A percentile compares a stretch with the other conserved stretches of the same genome.
Conservation (phyloP, 2,888 invertebrate species). For the Baronia brevicornis region DNA sequence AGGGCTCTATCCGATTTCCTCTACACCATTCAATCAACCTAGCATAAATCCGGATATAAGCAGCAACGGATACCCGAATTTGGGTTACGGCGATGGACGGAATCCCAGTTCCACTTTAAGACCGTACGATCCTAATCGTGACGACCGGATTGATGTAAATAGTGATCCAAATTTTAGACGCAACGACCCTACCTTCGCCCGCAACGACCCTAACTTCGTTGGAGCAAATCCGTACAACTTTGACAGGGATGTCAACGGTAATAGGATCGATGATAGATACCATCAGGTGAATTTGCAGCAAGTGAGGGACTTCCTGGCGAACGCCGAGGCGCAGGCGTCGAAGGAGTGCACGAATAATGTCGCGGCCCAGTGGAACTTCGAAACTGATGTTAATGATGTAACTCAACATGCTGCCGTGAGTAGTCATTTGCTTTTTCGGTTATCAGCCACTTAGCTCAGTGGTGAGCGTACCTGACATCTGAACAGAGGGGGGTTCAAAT, state of each 20-base stretch:
- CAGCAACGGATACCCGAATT: slow-evolving; percentile 60
- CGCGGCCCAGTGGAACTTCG: slow-evolving; percentile 92
- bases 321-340: slow-evolving; percentile 84
- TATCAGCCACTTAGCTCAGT: no score
- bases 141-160: slow-evolving; percentile 63
- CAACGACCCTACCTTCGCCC: slow-evolving; percentile 70
- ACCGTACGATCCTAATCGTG: slow-evolving; percentile 46
- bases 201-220: slow-evolving; percentile 58
- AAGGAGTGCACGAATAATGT: slow-evolving; percentile 90
- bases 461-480: no score
- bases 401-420: slow-evolving; percentile 90
- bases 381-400: slow-evolving; percentile 89
- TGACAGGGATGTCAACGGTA: slow-evolving; percentile 48
- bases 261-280: slow-evolving; percentile 55
- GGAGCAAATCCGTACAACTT: slow-evolving; percentile 63
- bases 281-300: slow-evolving; percentile 62
- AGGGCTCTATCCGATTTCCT: slow-evolving; percentile 49
- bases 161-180: slow-evolving; percentile 63
- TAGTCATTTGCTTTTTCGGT: slow-evolving; percentile 30
- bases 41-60: slow-evolving; percentile 62
- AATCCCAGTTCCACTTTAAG: slow-evolving; percentile 46
- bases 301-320: slow-evolving; percentile 77
- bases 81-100: slow-evolving; percentile 45
- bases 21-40: slow-evolving; percentile 46
- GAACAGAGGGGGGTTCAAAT: no score